Percentiles rank a stretch among this genome's conserved stretches.
phyloP scores from a whole-genome alignment of 2,888 invertebrate genomes.

The Osedax fenrisi region DNA sequence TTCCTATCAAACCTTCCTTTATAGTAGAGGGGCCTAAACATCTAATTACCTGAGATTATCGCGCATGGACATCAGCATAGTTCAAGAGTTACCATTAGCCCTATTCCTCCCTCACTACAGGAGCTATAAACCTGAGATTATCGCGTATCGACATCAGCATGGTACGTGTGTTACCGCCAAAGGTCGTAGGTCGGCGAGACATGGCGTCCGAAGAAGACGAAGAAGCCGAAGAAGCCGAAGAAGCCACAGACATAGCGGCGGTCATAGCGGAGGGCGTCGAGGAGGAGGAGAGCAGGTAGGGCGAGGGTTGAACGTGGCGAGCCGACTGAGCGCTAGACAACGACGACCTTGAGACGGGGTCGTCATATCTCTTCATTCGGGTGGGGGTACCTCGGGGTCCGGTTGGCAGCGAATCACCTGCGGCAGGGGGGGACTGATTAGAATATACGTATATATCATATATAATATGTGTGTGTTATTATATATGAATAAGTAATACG shows the following conservation, averaged over 20 bases:
- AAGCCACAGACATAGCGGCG: not conserved
- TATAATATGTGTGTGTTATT: too few species aligned
- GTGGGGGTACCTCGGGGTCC: too few species aligned
- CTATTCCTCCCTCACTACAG: too few species aligned
- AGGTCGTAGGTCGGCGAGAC: not conserved
- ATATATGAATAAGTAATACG: too few species aligned
- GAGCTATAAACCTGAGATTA: not conserved
- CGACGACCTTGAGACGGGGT: not conserved
- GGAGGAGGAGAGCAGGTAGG: not conserved
- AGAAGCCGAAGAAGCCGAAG: not conserved
- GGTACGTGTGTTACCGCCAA: not conserved
- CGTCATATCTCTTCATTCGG: not conserved
- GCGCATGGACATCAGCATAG: too few species aligned
- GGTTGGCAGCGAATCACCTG: too few species aligned
- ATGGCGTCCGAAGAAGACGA: not conserved
- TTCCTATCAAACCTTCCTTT: too few species aligned
- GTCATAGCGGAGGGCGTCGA: not conserved
- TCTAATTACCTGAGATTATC: too few species aligned
- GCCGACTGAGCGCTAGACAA: not conserved
- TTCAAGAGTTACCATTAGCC: too few species aligned
- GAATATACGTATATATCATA: too few species aligned
- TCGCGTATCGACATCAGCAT: not conserved
- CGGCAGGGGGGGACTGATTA: too few species aligned
- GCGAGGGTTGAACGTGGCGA: not conserved
- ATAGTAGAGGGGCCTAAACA: too few species aligned